Evolutionary conservation across 2,888 invertebrate genomes (phyloP), one percentile per base, ranked within the genome.

Genomic region (Acanthosepion esculentum): DNA sequence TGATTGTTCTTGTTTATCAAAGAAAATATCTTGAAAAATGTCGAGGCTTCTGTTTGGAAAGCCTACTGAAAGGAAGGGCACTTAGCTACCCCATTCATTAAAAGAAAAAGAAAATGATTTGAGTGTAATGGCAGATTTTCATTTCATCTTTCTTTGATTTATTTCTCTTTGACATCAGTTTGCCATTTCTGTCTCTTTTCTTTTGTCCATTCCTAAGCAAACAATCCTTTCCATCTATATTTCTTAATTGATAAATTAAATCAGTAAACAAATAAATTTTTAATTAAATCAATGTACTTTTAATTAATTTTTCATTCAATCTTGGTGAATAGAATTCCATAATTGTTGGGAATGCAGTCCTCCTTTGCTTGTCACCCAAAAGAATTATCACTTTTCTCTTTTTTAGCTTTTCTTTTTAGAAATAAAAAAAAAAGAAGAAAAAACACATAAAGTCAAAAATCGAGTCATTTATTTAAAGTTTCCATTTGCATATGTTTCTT

Each of bases 141-240:
- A 15, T 33, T 78, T 78, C 78, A n/a, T 78, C n/a, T 78, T 78
- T 33, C 15, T n/a, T 78, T 78, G 78, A 33, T 78, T 78, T n/a
- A n/a, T n/a, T 78, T 78, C n/a, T n/a, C 59, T 59, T 59, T 59
- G 20, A 59, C 59, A 26, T 29, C 26, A 33, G n/a, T 78, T 78
- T 78, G 78, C n/a, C 78, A 78, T 78, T 33, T n/a, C 78, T 78
- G n/a, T 78, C n/a, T 7, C n/a, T 23, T 78, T 78, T n/a, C 78
- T 41, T 78, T 78, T n/a, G 33, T 78, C 78, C 78, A 33, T 78
- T 33, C n/a, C 33, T 78, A 12, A 78, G 33, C 78, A 78, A 78
- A 78, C 78, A 78, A 78, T 78, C 78, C 78, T 78, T 78, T n/a
- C 78, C 78, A 78, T 78, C 78, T 78, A 78, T 78, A 78, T 78